Evolutionary conservation across 2,888 invertebrate genomes (phyloP), one percentile per base, ranked within the genome.

Genomic region (Trichopoda pennipes): DNA sequence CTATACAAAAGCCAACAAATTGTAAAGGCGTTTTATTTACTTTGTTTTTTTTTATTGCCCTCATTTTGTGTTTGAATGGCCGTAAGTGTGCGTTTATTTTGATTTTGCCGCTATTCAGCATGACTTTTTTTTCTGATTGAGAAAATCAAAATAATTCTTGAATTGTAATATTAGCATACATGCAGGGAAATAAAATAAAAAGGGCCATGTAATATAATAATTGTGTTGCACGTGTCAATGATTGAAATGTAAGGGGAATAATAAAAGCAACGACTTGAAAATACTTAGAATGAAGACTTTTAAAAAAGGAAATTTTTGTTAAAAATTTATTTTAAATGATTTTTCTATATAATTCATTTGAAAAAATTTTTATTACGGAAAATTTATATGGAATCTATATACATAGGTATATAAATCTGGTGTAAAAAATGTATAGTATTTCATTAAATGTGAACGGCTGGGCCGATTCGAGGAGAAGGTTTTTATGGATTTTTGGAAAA

Each of bases 161-260:
- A 70, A 63, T 53, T 61, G 21, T 63, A 56, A 51, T 80, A 75
- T 82, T 82, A 79, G 70, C 75, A 79, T 72, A 55, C 42, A 61
- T 61, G 28, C 28, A 61, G 55, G 73, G 28, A 32, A 28, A 17
- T 32, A 58, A 38, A 53, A n/a, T 19, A 23, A 61, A 56, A 58
- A 58, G 17, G 61, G 55, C 56, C 53, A 35, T 47, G 87, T 89
- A 88, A 90, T 88, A 87, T 88, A 89, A 89, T 88, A 89, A 89
- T 89, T 89, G 87, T 87, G 88, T 84, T 85, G 86, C 89, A 90
- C 89, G 90, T 89, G 89, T 85, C 90, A 87, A 86, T 38, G 73
- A 69, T 68, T 66, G 58, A 60, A 19, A 42, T 12, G 38, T 38
- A 38, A 12, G 12, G 1, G 12, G 38, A 21, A 10, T n/a, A 17